Conservation (phyloP, 2,797 vertebrate genomes). For the Ctenopoma multispine region DNA sequence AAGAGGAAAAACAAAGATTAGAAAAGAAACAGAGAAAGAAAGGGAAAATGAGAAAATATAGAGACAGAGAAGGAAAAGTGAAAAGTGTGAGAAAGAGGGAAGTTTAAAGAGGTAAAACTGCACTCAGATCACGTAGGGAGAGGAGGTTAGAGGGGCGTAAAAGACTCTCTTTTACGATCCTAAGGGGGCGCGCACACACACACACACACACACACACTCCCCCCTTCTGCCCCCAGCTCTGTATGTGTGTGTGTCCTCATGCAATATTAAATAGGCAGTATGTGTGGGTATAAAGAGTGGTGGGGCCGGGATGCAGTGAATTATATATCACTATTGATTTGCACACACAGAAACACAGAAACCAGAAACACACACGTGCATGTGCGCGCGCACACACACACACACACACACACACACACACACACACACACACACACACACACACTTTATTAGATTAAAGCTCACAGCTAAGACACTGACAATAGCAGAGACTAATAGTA, state of each 20-base stretch:
- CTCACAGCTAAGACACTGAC: constrained; percentile 69
- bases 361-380: no score
- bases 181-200: constrained; percentile 17
- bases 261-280: constrained; percentile 99
- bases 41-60: constrained; percentile 6
- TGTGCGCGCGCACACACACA: no score
- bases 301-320: constrained; percentile 97
- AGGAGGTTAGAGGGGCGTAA: constrained; percentile 74
- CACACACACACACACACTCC: constrained; percentile 35
- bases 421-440: constrained; percentile 16
- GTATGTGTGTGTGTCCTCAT: constrained; percentile 88
- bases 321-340: constrained; percentile 99
- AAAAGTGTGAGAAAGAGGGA: constrained; percentile 40
- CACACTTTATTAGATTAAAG: constrained; percentile 76
- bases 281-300: constrained; percentile 98
- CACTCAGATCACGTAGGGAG: constrained; percentile 66
- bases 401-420: constrained; percentile 31
- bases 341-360: constrained; percentile 35
- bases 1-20: constrained; percentile 45
- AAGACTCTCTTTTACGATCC: constrained; percentile 73
- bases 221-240: constrained; percentile 69
- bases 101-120: constrained; percentile 66
- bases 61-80: constrained; percentile 26
- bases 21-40: constrained; percentile 21
- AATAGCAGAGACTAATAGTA: constrained; percentile 58